Conservation (phyloP, 1,140 invertebrate genomes). For the Agrilus planipennis region DNA sequence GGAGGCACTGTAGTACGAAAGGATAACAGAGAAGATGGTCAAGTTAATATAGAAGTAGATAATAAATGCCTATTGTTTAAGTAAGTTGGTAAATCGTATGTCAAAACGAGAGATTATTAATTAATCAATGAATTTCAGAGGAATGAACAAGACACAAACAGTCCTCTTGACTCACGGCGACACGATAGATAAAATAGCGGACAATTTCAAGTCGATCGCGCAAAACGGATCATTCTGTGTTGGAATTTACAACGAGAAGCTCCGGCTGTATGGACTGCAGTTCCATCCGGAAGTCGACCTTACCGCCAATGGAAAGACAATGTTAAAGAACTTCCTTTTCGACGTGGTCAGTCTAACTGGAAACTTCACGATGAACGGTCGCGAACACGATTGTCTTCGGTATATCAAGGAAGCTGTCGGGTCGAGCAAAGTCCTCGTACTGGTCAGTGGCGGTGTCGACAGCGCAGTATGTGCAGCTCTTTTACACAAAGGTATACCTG, state of each 20-base stretch:
- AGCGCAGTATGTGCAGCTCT: slow-evolving; percentile 96
- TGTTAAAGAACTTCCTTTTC: slow-evolving; percentile 92
- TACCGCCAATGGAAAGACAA: slow-evolving; percentile 79
- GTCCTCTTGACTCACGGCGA: slow-evolving; percentile 96
- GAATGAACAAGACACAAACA: slow-evolving; percentile 72
- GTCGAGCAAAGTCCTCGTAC: slow-evolving; percentile 78
- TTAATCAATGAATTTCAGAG: too few species aligned
- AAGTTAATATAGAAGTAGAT: slow-evolving; percentile 83
- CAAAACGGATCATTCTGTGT: slow-evolving; percentile 75
- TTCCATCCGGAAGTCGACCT: slow-evolving; percentile 97
- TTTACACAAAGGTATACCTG: slow-evolving; percentile 78
- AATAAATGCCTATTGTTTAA: slow-evolving; percentile 83
- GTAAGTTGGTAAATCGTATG: slow-evolving; percentile 57
- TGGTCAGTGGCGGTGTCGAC: slow-evolving; percentile 95
- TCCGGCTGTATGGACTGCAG: slow-evolving; percentile 90
- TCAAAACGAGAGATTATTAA: too few species aligned
- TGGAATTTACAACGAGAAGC: slow-evolving; percentile 84
- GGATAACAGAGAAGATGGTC: slow-evolving; percentile 88
- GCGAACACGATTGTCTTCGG: slow-evolving; percentile 87
- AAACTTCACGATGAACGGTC: slow-evolving; percentile 75
- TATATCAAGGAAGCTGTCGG: slow-evolving; percentile 87
- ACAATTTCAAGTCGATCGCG: slow-evolving; percentile 72
- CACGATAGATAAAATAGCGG: slow-evolving; percentile 82
- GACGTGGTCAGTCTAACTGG: slow-evolving; percentile 78
- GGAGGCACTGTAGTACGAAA: slow-evolving; percentile 84